phyloP scores from a whole-genome alignment of 2,797 vertebrate species.

The Cossypha dichroa region DNA sequence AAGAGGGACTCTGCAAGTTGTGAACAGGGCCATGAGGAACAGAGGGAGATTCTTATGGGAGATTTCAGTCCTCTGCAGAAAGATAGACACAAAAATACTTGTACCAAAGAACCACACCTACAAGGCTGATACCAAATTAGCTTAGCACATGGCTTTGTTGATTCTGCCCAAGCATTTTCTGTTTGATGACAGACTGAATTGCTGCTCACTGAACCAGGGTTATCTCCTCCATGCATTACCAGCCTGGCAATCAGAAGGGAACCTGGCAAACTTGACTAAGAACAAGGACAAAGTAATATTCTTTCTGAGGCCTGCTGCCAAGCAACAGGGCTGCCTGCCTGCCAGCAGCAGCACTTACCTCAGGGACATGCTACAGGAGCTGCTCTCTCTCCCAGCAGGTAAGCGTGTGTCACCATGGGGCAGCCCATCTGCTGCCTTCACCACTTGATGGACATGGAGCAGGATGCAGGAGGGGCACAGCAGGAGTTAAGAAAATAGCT shows the following conservation, averaged over 20 bases:
- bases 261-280: conserved; percentile 30
- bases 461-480: not conserved
- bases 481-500: conserved; percentile 1
- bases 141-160: not conserved
- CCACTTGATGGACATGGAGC: not conserved
- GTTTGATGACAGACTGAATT: not conserved
- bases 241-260: conserved; percentile 41
- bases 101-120: not conserved
- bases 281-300: conserved; percentile 57
- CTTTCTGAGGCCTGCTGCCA: conserved; percentile 37
- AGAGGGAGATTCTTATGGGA: not conserved
- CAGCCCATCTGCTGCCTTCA: conserved; percentile 41
- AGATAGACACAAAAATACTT: not conserved
- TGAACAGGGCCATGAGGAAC: not conserved
- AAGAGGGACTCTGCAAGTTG: not conserved
- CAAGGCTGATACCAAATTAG: not conserved
- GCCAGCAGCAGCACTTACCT: conserved; percentile 20
- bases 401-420: conserved; percentile 5
- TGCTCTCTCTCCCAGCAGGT: conserved; percentile 3
- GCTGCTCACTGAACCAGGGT: conserved; percentile 34
- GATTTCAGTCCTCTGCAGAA: not conserved
- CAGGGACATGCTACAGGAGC: not conserved
- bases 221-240: conserved; percentile 35
- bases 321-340: conserved; percentile 10
- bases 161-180: conserved; percentile 6